Evolutionary conservation across 2,797 vertebrate species (phyloP), one percentile per base, ranked within the genome.

Genomic region (Vipera ursinii): DNA sequence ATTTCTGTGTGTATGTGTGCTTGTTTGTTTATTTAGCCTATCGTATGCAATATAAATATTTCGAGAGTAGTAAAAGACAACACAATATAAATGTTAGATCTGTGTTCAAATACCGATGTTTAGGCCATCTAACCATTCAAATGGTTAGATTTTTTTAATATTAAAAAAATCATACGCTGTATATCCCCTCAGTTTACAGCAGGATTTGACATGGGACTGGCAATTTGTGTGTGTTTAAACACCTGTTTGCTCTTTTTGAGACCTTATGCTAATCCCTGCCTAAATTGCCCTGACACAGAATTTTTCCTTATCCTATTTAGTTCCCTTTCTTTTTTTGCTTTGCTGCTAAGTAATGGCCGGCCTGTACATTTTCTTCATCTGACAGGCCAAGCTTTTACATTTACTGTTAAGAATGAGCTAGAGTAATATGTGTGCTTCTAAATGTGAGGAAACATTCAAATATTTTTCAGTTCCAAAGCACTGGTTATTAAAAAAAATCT

Each of bases 401-500:
- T 73, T 87, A 28, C n/a, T 90, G 22, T 26, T 26, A 44, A 60
- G 4, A 26, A 9, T 22, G 32, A 32, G 24, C 0, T 89, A 91
- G 65, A 92, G 3, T 65, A 86, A 87, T 92, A 92, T 91, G 20
- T 92, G 51, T 92, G 51, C 56, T 59, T 15, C 78, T 87, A 61
- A 59, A 56, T 28, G 65, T 86, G 89, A 92, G 86, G 90, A 92
- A 61, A 38, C 85, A 91, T 63, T 94, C 22, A 0, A 86, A 6
- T 9, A 5, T 51, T 91, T 93, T 88, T 28, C 28, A 0, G 2
- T 90, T 60, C 12, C 89, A 95, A 94, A 92, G 32, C 59, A 48
- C 28, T 63, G 38, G 88, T 95, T 94, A 92, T 20, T 1, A 69
- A 69, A 73, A 38, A 73, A 73, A 73, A 60, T 82, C 90, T 94